Base-by-base conservation (phyloP, 2,888 invertebrate genomes). In the Mesorhabditis sp. region DNA sequence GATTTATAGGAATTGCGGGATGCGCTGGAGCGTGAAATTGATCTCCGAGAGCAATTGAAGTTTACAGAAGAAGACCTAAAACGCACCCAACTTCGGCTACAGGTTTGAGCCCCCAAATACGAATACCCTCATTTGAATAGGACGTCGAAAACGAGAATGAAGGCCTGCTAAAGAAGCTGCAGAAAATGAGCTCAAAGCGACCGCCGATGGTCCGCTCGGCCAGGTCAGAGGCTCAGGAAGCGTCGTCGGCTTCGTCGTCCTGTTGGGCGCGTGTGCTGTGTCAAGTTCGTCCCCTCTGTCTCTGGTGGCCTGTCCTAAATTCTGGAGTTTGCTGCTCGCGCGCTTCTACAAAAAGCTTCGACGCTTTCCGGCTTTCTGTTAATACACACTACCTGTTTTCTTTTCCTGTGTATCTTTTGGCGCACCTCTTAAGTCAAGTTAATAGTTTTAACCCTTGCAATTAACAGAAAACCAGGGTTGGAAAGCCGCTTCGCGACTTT, bases 121-220 rank as follows among this genome's bases (percentile, higher is more conserved):
- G 28, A 28, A 28, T 28, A 28, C 28, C 63, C 15, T 63, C 63
- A 13, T 2, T 63, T 63, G 13, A 28, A 13, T 63, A 92, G 86
- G 91, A 94, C 86, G 91, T 95, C 87, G 95, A 96, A 89, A 94
- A 94, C 87, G 95, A 96, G 90, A 95, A 95, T 90, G 95, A 96
- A 88, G 93, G 93, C 82, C 90, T 95, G 88, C 91, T 93, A 88
- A 90, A 93, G 89, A 95, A 95, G 90, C 90, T 95, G 89, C 93
- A 94, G 90, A 94, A 94, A 91, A 92, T 95, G 91, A 93, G 93
- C 89, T 80, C 79, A 58, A 70, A 80, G 91, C 91, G 88, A 91
- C 77, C 74, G 44, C 75, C 80, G 70, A 77, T 80, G 76, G 80
- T 77, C 65, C 74, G 80, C 68, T 71, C 76, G 67, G 73, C 76